These are phyloP conservation scores for Mesocricetus auratus DNA, from an alignment of 2,113 vertebrate species.

Conservation along the genomic window DNA sequence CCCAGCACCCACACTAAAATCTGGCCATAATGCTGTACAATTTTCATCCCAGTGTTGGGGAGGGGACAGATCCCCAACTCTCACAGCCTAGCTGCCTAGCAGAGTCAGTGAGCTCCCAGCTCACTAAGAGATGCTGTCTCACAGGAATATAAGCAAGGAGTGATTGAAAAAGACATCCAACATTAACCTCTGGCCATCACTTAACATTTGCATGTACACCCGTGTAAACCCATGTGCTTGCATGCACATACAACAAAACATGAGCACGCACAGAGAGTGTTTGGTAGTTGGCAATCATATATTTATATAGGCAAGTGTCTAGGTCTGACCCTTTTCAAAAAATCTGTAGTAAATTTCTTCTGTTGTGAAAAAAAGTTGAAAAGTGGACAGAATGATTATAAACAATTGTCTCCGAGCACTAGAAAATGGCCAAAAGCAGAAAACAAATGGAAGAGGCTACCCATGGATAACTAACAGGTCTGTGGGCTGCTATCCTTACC, in stretches of 20 bases:
- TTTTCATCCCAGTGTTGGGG: not conserved
- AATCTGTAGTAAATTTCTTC: slow-evolving; percentile 12
- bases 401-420: not conserved
- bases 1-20: no score
- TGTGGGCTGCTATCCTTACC: not conserved
- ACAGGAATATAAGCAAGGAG: no score
- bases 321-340: not conserved
- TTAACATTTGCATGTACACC: not conserved
- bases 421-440: not conserved
- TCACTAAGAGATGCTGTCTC: not conserved
- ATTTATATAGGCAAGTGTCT: not conserved
- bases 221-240: not conserved
- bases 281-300: not conserved
- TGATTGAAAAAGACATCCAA: not conserved
- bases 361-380: not conserved
- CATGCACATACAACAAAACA: not conserved
- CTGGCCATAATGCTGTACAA: not conserved
- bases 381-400: not conserved
- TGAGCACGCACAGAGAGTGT: not conserved
- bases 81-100: not conserved
- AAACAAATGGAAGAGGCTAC: not conserved
- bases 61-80: no score
- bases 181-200: not conserved
- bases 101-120: not conserved
- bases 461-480: not conserved